These are phyloP conservation scores for Ascidia mentula DNA, from an alignment of 23 tunicate species.

Conservation along the genomic window DNA sequence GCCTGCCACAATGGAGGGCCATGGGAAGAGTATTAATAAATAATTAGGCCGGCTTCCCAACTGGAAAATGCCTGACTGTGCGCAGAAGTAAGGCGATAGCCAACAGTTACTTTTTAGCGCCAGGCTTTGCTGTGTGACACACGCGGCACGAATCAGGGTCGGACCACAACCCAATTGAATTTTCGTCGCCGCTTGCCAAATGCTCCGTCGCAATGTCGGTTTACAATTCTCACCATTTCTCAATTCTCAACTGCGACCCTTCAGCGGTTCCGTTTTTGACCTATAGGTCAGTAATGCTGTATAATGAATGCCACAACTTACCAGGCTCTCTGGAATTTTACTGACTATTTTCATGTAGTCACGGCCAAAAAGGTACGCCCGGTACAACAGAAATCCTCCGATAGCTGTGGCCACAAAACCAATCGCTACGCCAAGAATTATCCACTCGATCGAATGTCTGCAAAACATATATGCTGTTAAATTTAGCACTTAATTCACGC, in stretches of 20 bases:
- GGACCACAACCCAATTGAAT: too few relatives aligned
- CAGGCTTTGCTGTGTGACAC: too few relatives aligned
- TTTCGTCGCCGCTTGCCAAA: conserved; percentile 9
- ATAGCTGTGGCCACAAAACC: neutral
- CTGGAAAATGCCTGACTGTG: too few relatives aligned
- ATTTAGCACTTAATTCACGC: neutral
- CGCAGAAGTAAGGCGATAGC: too few relatives aligned
- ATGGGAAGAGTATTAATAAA: conserved; percentile 9
- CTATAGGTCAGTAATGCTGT: too few relatives aligned
- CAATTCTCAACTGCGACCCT: too few relatives aligned
- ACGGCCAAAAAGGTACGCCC: neutral
- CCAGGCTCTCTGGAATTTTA: conserved; percentile 5
- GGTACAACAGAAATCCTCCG: neutral
- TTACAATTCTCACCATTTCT: too few relatives aligned
- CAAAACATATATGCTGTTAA: neutral
- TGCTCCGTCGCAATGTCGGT: neutral
- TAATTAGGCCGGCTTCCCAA: conserved; percentile 5
- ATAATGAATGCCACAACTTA: neutral
- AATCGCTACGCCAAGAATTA: neutral
- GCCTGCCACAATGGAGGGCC: neutral
- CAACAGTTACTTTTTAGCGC: too few relatives aligned
- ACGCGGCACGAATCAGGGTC: too few relatives aligned
- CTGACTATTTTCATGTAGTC: neutral
- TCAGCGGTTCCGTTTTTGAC: too few relatives aligned
- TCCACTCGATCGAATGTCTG: neutral